Evolutionary conservation across 2,888 invertebrate genomes (phyloP).

Genomic region (Mongoloraphidia duomilia): DNA sequence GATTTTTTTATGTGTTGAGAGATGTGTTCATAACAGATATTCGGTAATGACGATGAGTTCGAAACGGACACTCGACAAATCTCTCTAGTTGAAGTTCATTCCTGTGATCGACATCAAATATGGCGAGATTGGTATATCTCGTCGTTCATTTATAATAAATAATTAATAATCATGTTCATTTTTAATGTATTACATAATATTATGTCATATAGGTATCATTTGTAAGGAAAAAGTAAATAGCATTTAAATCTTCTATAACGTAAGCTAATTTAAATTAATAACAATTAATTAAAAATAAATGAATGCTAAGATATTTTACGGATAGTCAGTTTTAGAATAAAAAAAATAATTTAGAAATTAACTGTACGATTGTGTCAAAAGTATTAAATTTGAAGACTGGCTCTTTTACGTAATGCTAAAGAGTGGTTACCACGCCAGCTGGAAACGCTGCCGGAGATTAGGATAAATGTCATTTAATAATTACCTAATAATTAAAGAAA

Average conservation of each 20-base stretch:
- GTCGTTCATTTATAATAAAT: not conserved
- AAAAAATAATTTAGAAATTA: slow-evolving; percentile 13
- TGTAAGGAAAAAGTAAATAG: slow-evolving; percentile 1
- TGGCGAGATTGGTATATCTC: not conserved
- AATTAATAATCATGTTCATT: slow-evolving; percentile 2
- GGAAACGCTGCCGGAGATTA: slow-evolving; percentile 23
- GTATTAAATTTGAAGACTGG: slow-evolving; percentile 33
- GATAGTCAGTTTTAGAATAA: slow-evolving; percentile 17
- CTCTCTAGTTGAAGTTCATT: slow-evolving; percentile 25
- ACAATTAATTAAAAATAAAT: slow-evolving; percentile 7
- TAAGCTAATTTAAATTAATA: slow-evolving; percentile 6
- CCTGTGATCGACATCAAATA: slow-evolving; percentile 27
- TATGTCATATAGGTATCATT: slow-evolving; percentile 9
- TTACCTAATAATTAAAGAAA: not conserved
- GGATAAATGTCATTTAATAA: slow-evolving; percentile 25
- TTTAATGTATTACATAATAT: not conserved
- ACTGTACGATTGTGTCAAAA: slow-evolving; percentile 32
- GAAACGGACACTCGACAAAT: not conserved
- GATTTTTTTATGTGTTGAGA: too few species aligned
- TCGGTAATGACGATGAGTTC: too few species aligned
- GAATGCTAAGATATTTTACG: slow-evolving; percentile 10
- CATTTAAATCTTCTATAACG: slow-evolving; percentile 5
- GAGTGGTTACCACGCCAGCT: not conserved
- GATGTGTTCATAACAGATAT: too few species aligned
- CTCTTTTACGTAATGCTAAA: slow-evolving; percentile 25